These are phyloP conservation scores for Siniperca undulata DNA, from an alignment of 2,797 vertebrate genomes.

Conservation along the genomic window DNA sequence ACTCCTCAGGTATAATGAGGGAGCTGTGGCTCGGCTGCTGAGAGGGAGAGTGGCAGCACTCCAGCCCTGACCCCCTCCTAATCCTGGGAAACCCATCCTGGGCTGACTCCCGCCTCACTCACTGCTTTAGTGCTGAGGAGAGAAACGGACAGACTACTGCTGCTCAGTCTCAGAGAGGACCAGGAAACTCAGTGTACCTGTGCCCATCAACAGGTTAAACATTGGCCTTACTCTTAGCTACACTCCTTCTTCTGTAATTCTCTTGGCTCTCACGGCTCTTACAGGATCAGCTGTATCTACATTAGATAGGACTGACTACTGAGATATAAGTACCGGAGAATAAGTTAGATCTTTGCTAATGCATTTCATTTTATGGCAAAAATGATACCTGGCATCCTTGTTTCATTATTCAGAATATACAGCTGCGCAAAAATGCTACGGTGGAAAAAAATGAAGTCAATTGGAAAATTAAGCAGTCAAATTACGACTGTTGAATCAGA, in stretches of 20 bases:
- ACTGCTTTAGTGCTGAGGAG: conserved; percentile 54
- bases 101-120: conserved; percentile 68
- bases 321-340: conserved; percentile 15
- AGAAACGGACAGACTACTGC: conserved; percentile 27
- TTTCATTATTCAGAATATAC: conserved; percentile 22
- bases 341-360: conserved; percentile 15
- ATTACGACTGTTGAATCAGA: conserved; percentile 43
- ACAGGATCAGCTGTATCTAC: conserved; percentile 44
- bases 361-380: conserved; percentile 25
- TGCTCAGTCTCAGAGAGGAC: conserved; percentile 49
- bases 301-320: conserved; percentile 30
- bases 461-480: conserved; percentile 50
- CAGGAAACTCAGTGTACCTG: conserved; percentile 39
- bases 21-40: conserved; percentile 79
- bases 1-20: conserved; percentile 83
- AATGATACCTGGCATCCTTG: not conserved
- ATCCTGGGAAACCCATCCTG: conserved; percentile 78
- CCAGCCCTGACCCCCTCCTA: conserved; percentile 81
- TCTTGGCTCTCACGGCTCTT: conserved; percentile 13
- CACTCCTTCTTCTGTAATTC: conserved; percentile 29
- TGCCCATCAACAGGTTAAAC: conserved; percentile 53
- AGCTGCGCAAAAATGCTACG: conserved; percentile 18
- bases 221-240: conserved; percentile 30
- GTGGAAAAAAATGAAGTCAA: conserved; percentile 23
- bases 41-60: conserved; percentile 79